Conservation (phyloP, 1,140 invertebrate species). For the Drosophila kepulauana region DNA sequence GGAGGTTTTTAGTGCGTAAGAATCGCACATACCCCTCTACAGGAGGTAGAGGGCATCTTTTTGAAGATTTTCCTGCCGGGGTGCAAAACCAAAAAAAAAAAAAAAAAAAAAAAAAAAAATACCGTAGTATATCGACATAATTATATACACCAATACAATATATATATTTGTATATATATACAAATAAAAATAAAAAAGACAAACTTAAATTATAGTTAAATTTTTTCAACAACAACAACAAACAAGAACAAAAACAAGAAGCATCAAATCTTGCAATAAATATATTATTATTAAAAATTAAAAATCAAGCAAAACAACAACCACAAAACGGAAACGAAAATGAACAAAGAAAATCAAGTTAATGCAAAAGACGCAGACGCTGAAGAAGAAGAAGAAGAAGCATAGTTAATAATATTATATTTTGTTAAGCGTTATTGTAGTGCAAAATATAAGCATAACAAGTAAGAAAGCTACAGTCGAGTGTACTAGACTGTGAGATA, state of each 20-base stretch:
- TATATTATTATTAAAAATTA: conserved; percentile 36
- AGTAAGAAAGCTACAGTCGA: too few species aligned
- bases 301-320: conserved; percentile 30
- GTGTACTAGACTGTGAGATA: too few species aligned
- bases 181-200: conserved; percentile 56
- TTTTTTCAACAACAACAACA: conserved; percentile 59
- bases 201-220: conserved; percentile 71
- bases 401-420: conserved; percentile 79
- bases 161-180: conserved; percentile 80
- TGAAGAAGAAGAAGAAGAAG: not conserved
- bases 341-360: conserved; percentile 51
- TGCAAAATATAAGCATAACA: conserved; percentile 50
- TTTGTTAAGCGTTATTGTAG: conserved; percentile 82
- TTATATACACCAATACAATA: conserved; percentile 47
- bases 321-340: conserved; percentile 55
- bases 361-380: not conserved
- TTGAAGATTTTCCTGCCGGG: too few species aligned
- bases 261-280: conserved; percentile 60
- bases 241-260: conserved; percentile 40
- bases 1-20: too few species aligned
- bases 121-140: conserved; percentile 34
- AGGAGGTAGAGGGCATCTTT: too few species aligned
- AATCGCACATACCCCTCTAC: too few species aligned
- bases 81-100: too few species aligned
- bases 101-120: too few species aligned